These are phyloP conservation scores for Mionectes olivaceus DNA, from an alignment of 2,797 vertebrate genomes.

Conservation along the genomic window DNA sequence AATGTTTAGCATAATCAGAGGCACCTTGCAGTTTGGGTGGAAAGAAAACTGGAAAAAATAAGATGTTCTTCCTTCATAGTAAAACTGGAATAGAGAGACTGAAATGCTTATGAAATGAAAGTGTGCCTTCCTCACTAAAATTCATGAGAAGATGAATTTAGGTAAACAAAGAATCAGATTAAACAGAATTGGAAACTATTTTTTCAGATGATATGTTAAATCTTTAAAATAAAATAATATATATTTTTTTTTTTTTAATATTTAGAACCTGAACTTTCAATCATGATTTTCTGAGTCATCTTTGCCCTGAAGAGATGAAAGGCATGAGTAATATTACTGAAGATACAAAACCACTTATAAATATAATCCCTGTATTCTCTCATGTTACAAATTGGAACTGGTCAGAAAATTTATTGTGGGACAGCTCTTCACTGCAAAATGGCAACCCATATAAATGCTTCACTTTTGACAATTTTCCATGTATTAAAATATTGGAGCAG, in stretches of 20 bases:
- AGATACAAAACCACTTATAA: slow-evolving; percentile 5
- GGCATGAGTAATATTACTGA: neutral
- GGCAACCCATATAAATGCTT: neutral
- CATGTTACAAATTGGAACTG: neutral
- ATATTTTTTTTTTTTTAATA: neutral
- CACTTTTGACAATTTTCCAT: neutral
- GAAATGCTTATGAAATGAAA: neutral
- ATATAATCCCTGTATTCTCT: neutral
- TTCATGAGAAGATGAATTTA: neutral
- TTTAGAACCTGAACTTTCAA: neutral
- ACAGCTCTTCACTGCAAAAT: slow-evolving; percentile 1
- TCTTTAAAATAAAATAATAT: neutral
- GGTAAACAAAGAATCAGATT: neutral
- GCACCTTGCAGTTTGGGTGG: neutral
- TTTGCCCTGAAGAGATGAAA: slow-evolving; percentile 4
- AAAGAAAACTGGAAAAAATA: neutral
- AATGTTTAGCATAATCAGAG: neutral
- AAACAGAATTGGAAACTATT: neutral
- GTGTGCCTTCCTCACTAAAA: neutral
- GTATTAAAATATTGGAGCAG: neutral
- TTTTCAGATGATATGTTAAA: neutral
- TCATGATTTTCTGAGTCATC: slow-evolving; percentile 24
- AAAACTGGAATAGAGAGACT: neutral
- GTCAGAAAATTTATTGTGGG: slow-evolving; percentile 1
- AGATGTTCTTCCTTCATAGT: neutral